Conservation (phyloP, 2,113 vertebrate genomes). For the Protomyctophum bolini region DNA sequence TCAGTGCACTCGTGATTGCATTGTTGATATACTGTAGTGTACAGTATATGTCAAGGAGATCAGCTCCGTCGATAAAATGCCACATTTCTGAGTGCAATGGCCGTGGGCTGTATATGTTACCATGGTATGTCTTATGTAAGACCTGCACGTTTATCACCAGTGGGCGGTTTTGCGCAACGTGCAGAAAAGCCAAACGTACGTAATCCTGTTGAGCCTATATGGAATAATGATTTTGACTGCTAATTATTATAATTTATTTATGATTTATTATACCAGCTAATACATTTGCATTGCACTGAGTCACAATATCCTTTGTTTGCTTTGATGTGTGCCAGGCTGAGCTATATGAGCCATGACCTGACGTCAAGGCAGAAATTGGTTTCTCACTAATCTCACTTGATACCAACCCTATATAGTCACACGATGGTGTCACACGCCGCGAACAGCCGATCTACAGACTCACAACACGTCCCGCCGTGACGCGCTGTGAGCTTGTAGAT, state of each 20-base stretch:
- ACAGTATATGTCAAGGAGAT: constrained; percentile 2
- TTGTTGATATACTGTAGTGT: too few relatives aligned
- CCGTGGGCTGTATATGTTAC: constrained; percentile 4
- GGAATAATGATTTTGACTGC: constrained; percentile 43
- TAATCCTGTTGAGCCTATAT: constrained; percentile 37
- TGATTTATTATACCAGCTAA: constrained; percentile 14
- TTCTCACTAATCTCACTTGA: neutral
- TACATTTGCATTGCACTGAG: neutral
- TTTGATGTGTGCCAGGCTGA: neutral
- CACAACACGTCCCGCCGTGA: neutral
- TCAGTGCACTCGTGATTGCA: too few relatives aligned
- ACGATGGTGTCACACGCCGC: neutral
- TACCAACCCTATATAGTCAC: neutral
- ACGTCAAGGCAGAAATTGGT: neutral
- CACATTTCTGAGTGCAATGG: neutral
- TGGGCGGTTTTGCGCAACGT: constrained; percentile 58
- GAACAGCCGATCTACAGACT: neutral
- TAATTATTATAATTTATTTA: constrained; percentile 31
- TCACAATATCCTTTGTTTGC: constrained; percentile 22
- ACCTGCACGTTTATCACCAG: constrained; percentile 12
- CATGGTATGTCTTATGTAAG: constrained; percentile 30
- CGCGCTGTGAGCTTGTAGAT: neutral
- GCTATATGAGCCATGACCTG: constrained; percentile 6
- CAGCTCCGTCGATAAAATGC: constrained; percentile 13
- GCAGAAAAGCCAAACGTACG: constrained; percentile 43